phyloP scores from a whole-genome alignment of 1,140 invertebrate species.

The Sycobia sp. region DNA sequence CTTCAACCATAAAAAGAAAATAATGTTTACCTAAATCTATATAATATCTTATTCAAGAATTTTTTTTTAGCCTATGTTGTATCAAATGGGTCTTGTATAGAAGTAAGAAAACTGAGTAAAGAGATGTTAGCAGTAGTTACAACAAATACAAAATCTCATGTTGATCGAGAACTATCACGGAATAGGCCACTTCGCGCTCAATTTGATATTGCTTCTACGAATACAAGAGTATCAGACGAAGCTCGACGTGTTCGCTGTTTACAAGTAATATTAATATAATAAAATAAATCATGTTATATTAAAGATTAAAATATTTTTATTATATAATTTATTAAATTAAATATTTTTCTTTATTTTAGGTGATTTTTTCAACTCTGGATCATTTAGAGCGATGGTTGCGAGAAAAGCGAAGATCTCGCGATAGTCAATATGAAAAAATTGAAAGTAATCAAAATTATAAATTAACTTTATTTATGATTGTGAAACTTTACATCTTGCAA shows the following conservation, averaged over 20 bases:
- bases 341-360: conserved; percentile 44
- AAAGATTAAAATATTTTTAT: background rate
- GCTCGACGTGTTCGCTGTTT: conserved; percentile 54
- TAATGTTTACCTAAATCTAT: background rate
- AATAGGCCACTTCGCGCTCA: conserved; percentile 47
- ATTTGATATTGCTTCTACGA: conserved; percentile 38
- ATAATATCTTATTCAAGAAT: background rate
- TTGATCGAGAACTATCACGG: conserved; percentile 49
- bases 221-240: conserved; percentile 54
- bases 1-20: background rate
- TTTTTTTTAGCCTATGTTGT: conserved; percentile 47
- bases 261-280: conserved; percentile 42
- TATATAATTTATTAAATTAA: background rate
- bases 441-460: conserved; percentile 47
- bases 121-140: conserved; percentile 57
- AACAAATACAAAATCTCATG: conserved; percentile 39
- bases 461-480: no score
- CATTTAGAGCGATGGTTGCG: conserved; percentile 75
- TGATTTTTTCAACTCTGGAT: conserved; percentile 73
- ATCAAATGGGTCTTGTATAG: conserved; percentile 39
- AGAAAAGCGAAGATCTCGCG: conserved; percentile 59
- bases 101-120: conserved; percentile 44
- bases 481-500: no score
- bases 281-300: background rate
- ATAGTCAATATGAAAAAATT: conserved; percentile 42